Conservation (phyloP, 2,113 vertebrate species). For the Tretioscincus oriximinensis region DNA sequence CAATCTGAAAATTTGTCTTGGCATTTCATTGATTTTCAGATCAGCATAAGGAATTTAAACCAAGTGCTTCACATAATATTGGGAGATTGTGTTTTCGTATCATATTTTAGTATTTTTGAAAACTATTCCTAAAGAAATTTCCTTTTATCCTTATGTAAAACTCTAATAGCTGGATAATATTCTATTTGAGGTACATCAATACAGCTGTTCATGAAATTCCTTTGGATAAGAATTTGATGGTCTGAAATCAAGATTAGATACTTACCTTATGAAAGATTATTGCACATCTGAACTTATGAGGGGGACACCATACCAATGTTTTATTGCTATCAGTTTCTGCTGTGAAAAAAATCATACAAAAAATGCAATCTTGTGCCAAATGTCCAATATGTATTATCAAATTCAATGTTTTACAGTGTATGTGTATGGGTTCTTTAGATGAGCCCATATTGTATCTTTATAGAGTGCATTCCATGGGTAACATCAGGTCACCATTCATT, state of each 20-base stretch:
- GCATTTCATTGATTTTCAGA: slow-evolving; percentile 12
- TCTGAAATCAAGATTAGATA: not conserved
- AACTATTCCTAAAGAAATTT: not conserved
- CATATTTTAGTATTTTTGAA: no score
- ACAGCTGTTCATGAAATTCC: no score
- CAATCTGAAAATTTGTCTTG: slow-evolving; percentile 13
- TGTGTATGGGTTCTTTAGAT: no score
- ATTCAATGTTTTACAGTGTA: no score
- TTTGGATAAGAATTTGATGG: not conserved
- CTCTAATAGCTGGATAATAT: not conserved
- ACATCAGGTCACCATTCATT: no score
- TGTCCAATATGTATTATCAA: no score
- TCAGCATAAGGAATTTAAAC: slow-evolving; percentile 19
- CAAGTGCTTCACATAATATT: not conserved
- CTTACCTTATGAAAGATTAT: not conserved
- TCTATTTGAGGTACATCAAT: not conserved
- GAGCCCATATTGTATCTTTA: no score
- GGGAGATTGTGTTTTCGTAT: not conserved
- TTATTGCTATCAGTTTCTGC: no score
- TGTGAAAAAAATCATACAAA: no score
- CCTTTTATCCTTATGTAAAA: not conserved
- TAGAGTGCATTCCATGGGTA: no score
- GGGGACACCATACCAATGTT: not conserved
- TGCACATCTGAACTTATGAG: not conserved
- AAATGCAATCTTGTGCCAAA: no score